Conservation (phyloP, 2,113 vertebrate species). For the Gnathonemus echidnorhynchus region DNA sequence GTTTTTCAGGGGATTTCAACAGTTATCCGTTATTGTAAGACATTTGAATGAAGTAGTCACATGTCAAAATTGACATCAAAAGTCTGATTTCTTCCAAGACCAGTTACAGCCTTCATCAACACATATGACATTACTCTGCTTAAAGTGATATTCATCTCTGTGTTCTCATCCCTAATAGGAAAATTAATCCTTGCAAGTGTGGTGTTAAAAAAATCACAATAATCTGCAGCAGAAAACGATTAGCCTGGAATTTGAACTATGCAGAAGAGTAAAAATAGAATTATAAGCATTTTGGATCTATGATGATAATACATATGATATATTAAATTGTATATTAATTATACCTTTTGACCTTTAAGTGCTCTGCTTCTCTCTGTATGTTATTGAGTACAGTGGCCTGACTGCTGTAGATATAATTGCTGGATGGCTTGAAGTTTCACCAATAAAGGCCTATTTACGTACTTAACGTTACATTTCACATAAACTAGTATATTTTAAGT, state of each 20-base stretch:
- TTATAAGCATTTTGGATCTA: background rate
- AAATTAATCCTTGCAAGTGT: background rate
- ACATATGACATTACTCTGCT: background rate
- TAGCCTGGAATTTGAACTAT: conserved; percentile 2
- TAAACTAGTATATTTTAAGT: background rate
- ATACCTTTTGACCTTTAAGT: conserved; percentile 2
- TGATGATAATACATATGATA: background rate
- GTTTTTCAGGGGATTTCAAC: background rate
- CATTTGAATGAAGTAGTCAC: background rate
- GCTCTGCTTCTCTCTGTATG: background rate
- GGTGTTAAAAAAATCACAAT: background rate
- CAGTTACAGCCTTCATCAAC: background rate
- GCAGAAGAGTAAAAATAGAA: background rate
- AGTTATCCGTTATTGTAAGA: background rate
- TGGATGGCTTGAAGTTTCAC: background rate
- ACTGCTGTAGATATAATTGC: conserved; percentile 1
- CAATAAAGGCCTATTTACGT: background rate
- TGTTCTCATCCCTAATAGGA: background rate
- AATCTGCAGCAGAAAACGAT: conserved; percentile 3
- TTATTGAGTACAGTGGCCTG: background rate
- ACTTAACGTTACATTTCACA: background rate
- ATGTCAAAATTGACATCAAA: background rate
- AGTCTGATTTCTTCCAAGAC: background rate
- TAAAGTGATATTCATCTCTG: background rate
- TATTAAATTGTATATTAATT: background rate